Percentiles rank a stretch among this genome's conserved stretches.
These are phyloP conservation scores for Rhyacichthys aspro DNA, from an alignment of 2,797 vertebrate species.

Conservation along the genomic window DNA sequence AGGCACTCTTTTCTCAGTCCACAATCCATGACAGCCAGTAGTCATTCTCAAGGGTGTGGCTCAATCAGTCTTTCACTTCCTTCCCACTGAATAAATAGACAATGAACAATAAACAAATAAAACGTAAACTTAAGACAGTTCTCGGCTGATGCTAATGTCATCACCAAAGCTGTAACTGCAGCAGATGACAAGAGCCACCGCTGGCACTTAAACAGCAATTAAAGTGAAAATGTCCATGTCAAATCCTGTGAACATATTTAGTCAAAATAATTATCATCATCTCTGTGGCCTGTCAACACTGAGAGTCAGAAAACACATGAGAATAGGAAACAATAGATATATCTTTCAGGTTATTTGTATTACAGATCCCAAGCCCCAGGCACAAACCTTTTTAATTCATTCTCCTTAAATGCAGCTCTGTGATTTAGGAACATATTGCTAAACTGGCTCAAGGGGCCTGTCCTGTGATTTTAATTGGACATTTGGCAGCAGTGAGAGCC, in stretches of 20 bases:
- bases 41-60: too few species aligned
- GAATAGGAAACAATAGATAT: constrained; percentile 32
- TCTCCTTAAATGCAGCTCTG: constrained; percentile 27
- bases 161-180: constrained; percentile 26
- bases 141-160: constrained; percentile 22
- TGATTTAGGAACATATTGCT: constrained; percentile 25
- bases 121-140: constrained; percentile 1
- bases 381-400: constrained; percentile 22
- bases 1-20: too few species aligned
- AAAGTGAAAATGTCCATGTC: constrained; percentile 50
- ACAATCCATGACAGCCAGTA: too few species aligned
- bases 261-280: constrained; percentile 46
- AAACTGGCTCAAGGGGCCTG: constrained; percentile 10
- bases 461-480: constrained; percentile 24
- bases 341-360: constrained; percentile 23
- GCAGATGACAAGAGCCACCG: constrained; percentile 31
- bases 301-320: constrained; percentile 15
- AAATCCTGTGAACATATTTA: constrained; percentile 49
- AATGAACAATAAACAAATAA: too few species aligned
- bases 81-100: too few species aligned
- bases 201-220: constrained; percentile 59
- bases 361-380: neutral
- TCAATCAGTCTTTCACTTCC: too few species aligned
- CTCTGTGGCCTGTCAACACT: constrained; percentile 18
- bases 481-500: constrained; percentile 20